Conservation (phyloP, 1,140 invertebrate genomes). For the Teleopsis dalmanni region DNA sequence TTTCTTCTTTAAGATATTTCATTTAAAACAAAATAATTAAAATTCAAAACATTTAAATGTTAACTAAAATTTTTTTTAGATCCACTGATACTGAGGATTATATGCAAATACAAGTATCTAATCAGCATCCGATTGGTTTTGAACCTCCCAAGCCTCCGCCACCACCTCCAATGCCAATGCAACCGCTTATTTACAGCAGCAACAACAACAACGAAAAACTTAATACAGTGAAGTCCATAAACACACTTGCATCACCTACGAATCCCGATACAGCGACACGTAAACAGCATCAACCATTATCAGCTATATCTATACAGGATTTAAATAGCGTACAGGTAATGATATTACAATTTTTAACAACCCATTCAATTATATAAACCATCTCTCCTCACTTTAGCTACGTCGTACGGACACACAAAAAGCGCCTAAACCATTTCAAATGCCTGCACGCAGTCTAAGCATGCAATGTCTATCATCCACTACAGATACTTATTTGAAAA, state of each 20-base stretch:
- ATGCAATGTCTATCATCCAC: constrained; percentile 59
- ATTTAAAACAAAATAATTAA: too few relatives aligned
- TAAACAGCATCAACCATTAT: constrained; percentile 60
- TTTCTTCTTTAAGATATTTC: too few relatives aligned
- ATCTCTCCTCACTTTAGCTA: constrained; percentile 48
- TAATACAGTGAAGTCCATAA: constrained; percentile 28
- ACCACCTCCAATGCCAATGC: constrained; percentile 50
- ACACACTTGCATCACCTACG: constrained; percentile 48
- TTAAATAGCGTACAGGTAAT: constrained; percentile 65
- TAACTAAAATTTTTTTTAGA: constrained; percentile 15
- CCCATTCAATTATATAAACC: neutral
- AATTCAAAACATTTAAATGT: neutral
- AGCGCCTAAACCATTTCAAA: constrained; percentile 69
- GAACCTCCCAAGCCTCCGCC: constrained; percentile 44
- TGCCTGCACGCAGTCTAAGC: constrained; percentile 63
- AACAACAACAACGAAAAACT: constrained; percentile 20
- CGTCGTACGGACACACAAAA: constrained; percentile 66
- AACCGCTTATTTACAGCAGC: constrained; percentile 20
- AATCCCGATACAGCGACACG: constrained; percentile 40
- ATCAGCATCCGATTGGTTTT: constrained; percentile 23
- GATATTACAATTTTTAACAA: neutral
- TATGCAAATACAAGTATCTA: constrained; percentile 41
- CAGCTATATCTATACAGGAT: constrained; percentile 78
- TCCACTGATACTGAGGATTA: constrained; percentile 44
- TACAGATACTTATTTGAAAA: constrained; percentile 69